A percentile compares a stretch with the other conserved stretches of the same genome.
Conservation (phyloP, 2,888 invertebrate species). For the Latrodectus hesperus region DNA sequence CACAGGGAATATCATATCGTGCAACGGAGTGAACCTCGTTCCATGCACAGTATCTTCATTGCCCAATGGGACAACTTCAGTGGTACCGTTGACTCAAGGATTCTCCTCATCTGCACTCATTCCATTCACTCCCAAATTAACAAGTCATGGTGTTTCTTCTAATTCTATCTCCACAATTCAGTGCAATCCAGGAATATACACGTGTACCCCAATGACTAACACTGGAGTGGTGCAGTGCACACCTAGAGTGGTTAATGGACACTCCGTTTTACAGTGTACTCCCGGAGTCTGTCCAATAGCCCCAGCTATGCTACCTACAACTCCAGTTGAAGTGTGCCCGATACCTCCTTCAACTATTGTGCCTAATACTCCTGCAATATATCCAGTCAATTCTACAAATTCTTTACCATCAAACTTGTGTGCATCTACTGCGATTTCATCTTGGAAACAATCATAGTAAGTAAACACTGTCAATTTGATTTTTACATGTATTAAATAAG, state of each 20-base stretch:
- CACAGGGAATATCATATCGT: constrained; percentile 12
- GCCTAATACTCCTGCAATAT: constrained; percentile 10
- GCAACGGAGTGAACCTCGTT: constrained; percentile 24
- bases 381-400: neutral
- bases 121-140: constrained; percentile 13
- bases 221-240: constrained; percentile 24
- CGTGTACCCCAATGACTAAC: neutral
- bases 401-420: constrained; percentile 24
- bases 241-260: constrained; percentile 35
- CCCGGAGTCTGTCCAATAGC: constrained; percentile 34
- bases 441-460: constrained; percentile 62
- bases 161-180: constrained; percentile 4
- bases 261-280: constrained; percentile 24
- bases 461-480: neutral
- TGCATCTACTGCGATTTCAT: constrained; percentile 9
- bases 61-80: constrained; percentile 6
- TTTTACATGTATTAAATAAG: too few relatives aligned
- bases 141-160: neutral
- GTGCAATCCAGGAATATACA: constrained; percentile 36
- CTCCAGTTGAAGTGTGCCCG: constrained; percentile 12
- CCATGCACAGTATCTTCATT: constrained; percentile 12
- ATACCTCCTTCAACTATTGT: constrained; percentile 20
- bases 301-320: constrained; percentile 12
- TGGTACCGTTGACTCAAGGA: constrained; percentile 27
- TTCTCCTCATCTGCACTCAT: neutral